Percentiles rank a stretch among this genome's conserved stretches.
These are phyloP conservation scores for Potamarius usumacintae DNA, from an alignment of 2,113 vertebrate genomes.

Conservation along the genomic window DNA sequence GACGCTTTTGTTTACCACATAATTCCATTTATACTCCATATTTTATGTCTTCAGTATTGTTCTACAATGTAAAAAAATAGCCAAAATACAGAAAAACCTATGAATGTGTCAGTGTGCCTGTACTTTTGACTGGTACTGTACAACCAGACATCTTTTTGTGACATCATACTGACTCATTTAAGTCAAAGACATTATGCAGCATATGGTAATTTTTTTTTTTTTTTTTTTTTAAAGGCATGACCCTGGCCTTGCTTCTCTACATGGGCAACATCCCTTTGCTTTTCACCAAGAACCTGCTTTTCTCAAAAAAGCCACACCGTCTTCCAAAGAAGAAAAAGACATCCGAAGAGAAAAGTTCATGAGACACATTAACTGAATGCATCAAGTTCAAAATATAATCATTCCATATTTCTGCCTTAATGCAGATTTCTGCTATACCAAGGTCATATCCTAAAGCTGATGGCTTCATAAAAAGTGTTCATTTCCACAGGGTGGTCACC, in stretches of 20 bases:
- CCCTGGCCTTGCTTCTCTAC: slow-evolving; percentile 78
- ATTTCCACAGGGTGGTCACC: not conserved
- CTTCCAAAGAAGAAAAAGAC: slow-evolving; percentile 70
- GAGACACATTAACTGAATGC: not conserved
- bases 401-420: not conserved
- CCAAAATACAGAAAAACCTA: too few species aligned
- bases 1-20: too few species aligned
- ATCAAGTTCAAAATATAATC: not conserved
- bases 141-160: not conserved
- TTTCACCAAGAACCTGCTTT: slow-evolving; percentile 85
- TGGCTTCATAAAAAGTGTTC: not conserved
- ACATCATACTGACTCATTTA: not conserved
- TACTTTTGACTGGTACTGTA: too few species aligned
- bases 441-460: not conserved
- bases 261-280: slow-evolving; percentile 83
- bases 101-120: too few species aligned
- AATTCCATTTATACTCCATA: too few species aligned
- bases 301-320: slow-evolving; percentile 77
- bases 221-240: slow-evolving; percentile 76
- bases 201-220: not conserved
- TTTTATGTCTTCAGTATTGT: too few species aligned
- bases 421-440: not conserved
- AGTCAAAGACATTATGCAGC: not conserved
- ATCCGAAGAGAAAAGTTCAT: not conserved
- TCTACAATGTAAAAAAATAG: too few species aligned